phyloP scores from a whole-genome alignment of 2,113 vertebrate genomes.

The Orientallactaga bullata region DNA sequence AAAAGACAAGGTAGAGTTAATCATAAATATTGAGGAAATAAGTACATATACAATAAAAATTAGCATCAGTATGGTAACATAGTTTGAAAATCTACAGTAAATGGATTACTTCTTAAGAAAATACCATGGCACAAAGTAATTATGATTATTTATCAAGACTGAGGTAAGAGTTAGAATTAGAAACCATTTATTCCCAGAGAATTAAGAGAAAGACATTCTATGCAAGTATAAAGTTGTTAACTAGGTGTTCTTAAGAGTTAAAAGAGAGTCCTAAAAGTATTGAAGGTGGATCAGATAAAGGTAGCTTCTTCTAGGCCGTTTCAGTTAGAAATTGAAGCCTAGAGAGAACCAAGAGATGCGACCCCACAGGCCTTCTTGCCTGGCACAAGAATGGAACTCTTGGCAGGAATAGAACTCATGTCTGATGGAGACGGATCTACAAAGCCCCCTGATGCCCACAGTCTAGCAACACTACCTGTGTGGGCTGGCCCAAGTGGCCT shows the following conservation, averaged over 20 bases:
- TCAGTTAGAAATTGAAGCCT: no score
- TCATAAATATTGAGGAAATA: not conserved
- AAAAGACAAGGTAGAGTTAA: not conserved
- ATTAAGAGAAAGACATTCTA: not conserved
- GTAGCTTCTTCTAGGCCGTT: no score
- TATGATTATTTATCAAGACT: not conserved
- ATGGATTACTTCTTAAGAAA: not conserved
- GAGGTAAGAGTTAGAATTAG: not conserved
- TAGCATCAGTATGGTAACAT: not conserved
- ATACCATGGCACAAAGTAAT: not conserved
- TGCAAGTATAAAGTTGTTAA: not conserved
- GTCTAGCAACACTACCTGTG: no score
- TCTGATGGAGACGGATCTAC: no score
- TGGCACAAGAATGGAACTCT: no score
- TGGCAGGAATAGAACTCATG: no score
- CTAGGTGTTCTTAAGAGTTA: not conserved
- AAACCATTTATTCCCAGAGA: constrained; percentile 1
- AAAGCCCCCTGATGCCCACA: no score
- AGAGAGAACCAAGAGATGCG: no score
- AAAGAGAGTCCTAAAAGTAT: not conserved
- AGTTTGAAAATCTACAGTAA: not conserved
- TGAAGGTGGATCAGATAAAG: no score
- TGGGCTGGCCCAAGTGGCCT: no score
- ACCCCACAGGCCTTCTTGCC: no score
- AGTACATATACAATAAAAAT: not conserved